Base-by-base conservation (phyloP, 1,140 invertebrate species). In the Pomacea maculata region DNA sequence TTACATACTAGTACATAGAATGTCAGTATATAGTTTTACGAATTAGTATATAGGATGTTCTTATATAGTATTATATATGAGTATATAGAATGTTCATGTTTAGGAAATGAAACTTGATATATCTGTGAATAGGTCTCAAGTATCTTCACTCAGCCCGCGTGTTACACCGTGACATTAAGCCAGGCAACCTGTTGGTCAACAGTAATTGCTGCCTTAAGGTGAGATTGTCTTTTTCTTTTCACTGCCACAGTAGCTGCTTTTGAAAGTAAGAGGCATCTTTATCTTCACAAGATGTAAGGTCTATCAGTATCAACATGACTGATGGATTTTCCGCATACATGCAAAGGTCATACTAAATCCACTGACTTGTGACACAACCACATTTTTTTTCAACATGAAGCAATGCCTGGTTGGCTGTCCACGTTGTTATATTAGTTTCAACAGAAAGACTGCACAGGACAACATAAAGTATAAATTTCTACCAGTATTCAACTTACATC, bases 61-160 rank as follows among this genome's bases (percentile, higher is more conserved):
- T 2, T 45, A 45, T 45, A 45, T 6, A 45, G 34, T 45, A 45
- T 45, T 6, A 45, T 45, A 45, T 45, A 45, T 45, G 3, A 45
- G 34, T 45, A 45, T 6, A 45, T 45, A 45, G 6, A 6, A 45
- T 45, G 34, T 6, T 45, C 34, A 45, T 45, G 34, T 45, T 45
- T 6, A 45, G 34, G 3, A 45, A 6, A 45, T 45, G 6, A 45
- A 45, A 45, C 34, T 45, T 45, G 34, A 45, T 45, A 45, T 45
- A 45, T 45, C 34, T 45, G 34, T 45, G 55, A n/a, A 9, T 93
- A 97, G 96, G 97, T 88, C 93, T 99, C 84, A 99, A 99, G 92
- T 99, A 99, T 94, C 94, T 99, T 83, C 98, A 99, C 93, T 99
- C 98, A 75, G 97, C 98, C 45, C 94, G 96, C 88, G 99, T 99